Evolutionary conservation across 1,140 invertebrate species (phyloP), one percentile per base, ranked within the genome.

Genomic region (Drosophila fuyamai): DNA sequence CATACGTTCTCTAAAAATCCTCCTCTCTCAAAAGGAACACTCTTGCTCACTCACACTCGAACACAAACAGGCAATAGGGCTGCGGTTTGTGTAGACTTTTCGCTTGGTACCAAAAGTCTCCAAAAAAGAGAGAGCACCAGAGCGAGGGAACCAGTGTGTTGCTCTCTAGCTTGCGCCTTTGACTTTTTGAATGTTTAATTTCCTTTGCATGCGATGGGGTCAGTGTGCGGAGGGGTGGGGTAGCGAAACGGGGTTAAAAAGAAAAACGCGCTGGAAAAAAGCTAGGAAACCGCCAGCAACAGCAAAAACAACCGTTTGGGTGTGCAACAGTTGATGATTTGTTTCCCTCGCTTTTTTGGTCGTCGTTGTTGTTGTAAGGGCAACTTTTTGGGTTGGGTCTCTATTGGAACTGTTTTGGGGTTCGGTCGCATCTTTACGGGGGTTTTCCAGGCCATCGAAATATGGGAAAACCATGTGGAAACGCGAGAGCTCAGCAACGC

Each of bases 121-220:
- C 83, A 86, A 51, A 51, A 71, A 23, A 36, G 53, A 59, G 48
- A 35, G 58, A 48, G 36, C 79, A 59, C 47, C 12, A 41, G 63
- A 63, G 56, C 43, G 50, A 47, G 32, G 46, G 38, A 54, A 50
- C 18, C 5, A 10, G 5, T 14, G 23, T 54, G 29, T 46, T 44
- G 62, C 61, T 59, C 75, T 50, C 50, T 77, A 77, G 77, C 77
- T 86, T 88, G 83, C 79, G 83, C 84, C 84, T 88, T 88, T 88
- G 85, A 89, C 85, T 89, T 88, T 88, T 88, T 78, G 80, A 88
- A 88, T 84, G 89, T 89, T 84, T 88, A 88, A 88, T 89, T 88
- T 88, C 84, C 83, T 86, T 88, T 88, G 65, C 83, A 86, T 66
- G 82, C 79, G 79, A 81, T 66, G 78, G 46, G 40, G 27, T 8